These are phyloP conservation scores for Molossus molossus DNA, from an alignment of 2,797 vertebrate species.

Conservation along the genomic window DNA sequence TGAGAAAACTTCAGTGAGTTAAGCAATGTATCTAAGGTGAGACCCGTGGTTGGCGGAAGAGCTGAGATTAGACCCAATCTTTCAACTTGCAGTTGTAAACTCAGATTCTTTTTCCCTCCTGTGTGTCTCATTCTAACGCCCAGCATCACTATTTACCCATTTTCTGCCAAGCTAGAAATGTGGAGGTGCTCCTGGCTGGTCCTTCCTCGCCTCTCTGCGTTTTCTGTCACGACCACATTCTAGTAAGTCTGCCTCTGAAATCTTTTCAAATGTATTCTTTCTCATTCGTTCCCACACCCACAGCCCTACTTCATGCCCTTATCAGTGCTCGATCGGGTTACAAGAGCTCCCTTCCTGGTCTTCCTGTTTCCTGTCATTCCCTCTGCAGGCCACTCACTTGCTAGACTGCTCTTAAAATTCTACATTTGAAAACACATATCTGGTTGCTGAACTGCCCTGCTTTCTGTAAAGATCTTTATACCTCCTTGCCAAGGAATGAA, in stretches of 20 bases:
- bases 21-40: background rate
- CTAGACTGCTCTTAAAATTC: background rate
- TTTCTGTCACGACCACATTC: background rate
- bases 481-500: background rate
- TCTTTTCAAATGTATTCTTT: background rate
- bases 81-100: background rate
- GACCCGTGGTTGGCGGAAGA: background rate
- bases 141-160: no score
- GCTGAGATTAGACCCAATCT: background rate
- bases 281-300: background rate
- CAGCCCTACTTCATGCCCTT: background rate
- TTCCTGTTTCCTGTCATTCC: background rate
- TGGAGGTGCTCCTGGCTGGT: background rate
- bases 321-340: background rate
- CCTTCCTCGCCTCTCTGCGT: background rate
- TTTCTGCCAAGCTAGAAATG: background rate
- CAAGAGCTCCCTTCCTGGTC: background rate
- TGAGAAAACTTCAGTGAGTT: conserved; percentile 20
- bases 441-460: background rate
- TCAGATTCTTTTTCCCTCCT: background rate
- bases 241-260: background rate
- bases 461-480: background rate
- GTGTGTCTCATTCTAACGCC: background rate
- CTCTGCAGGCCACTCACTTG: background rate
- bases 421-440: background rate